Evolutionary conservation across 2,113 vertebrate genomes (phyloP).

Genomic region (Theristicus caerulescens): DNA sequence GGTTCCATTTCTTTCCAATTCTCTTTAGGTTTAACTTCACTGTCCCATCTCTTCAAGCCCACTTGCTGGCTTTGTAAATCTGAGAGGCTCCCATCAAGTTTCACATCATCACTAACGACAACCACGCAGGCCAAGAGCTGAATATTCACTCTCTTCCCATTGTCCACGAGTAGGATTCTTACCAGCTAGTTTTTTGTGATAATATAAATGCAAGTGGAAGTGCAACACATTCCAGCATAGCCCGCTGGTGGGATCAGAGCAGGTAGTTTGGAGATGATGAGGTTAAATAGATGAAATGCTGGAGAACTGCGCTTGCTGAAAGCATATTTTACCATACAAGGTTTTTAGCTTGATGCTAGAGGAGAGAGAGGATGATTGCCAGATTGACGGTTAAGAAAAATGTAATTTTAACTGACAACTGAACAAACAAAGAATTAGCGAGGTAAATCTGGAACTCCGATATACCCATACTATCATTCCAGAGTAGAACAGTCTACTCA

Average conservation of each 20-base stretch:
- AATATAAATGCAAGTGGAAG: neutral
- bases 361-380: neutral
- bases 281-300: neutral
- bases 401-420: neutral
- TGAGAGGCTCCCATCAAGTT: neutral
- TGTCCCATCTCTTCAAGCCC: neutral
- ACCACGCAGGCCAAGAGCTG: neutral
- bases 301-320: neutral
- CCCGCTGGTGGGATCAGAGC: neutral
- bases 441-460: neutral
- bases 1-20: neutral
- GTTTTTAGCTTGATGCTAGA: neutral
- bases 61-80: neutral
- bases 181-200: neutral
- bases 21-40: neutral
- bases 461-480: neutral
- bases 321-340: neutral
- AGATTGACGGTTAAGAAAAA: neutral
- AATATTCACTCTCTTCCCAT: neutral
- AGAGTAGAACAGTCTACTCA: neutral
- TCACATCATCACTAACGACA: neutral
- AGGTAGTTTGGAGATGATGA: neutral
- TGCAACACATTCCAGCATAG: neutral
- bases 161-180: neutral
- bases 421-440: slow-evolving; percentile 34